Percentiles rank a stretch among this genome's conserved stretches.
These are phyloP conservation scores for Sinodicranocentrus sp. DNA, from an alignment of 2,888 invertebrate species.

Conservation along the genomic window DNA sequence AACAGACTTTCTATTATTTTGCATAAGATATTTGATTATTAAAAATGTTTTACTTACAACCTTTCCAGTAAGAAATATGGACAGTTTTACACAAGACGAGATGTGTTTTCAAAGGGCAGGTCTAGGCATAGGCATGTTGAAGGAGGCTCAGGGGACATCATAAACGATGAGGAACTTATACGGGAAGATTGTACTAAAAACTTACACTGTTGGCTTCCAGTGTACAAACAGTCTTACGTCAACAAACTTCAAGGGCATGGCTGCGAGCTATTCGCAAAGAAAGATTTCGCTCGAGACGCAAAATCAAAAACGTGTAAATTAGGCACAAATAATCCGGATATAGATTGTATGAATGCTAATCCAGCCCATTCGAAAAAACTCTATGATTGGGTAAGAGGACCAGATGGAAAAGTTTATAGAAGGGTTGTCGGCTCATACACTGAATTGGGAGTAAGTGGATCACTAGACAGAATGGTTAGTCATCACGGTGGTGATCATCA, in stretches of 20 bases:
- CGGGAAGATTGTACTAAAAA: slow-evolving; percentile 22
- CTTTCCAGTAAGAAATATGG: slow-evolving; percentile 45
- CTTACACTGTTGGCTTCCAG: slow-evolving; percentile 48
- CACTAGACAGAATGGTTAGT: not conserved
- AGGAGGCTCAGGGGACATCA: slow-evolving; percentile 1
- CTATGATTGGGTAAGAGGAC: slow-evolving; percentile 41
- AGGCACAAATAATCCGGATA: too few relatives aligned
- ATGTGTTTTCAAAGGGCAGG: slow-evolving; percentile 28
- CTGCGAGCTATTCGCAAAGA: slow-evolving; percentile 24
- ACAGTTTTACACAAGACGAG: slow-evolving; percentile 27
- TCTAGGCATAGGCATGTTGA: not conserved
- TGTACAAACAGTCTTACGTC: slow-evolving; percentile 41
- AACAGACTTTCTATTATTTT: too few relatives aligned
- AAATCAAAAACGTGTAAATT: slow-evolving; percentile 10
- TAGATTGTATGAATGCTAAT: not conserved
- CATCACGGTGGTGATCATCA: not conserved
- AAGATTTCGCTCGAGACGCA: not conserved
- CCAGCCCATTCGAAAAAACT: slow-evolving; percentile 7
- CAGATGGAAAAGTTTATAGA: slow-evolving; percentile 45
- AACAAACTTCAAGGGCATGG: slow-evolving; percentile 17
- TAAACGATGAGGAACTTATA: not conserved
- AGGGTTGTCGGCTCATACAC: slow-evolving; percentile 29
- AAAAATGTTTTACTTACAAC: not conserved
- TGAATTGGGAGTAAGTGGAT: slow-evolving; percentile 25
- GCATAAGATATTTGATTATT: too few relatives aligned